These are phyloP conservation scores for Chlorospingus semifuscus DNA, from an alignment of 2,797 vertebrate genomes.

Conservation along the genomic window DNA sequence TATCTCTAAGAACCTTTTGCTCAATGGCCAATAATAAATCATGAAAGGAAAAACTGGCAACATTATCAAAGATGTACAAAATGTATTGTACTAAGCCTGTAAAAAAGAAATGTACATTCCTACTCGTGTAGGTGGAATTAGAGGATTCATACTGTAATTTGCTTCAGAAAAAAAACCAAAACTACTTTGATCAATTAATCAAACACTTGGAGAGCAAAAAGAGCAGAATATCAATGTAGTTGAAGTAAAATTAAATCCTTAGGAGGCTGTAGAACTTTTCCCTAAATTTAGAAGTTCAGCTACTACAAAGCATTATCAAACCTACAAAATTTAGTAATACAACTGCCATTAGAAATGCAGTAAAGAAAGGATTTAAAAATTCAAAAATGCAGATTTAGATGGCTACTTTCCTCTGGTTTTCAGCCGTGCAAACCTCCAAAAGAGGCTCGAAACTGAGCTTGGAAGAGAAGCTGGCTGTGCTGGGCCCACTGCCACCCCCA, in stretches of 20 bases:
- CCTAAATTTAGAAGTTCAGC: background rate
- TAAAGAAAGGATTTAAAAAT: background rate
- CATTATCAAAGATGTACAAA: background rate
- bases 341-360: background rate
- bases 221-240: background rate
- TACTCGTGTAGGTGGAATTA: background rate
- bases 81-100: background rate
- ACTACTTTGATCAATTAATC: background rate
- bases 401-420: background rate
- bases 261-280: background rate
- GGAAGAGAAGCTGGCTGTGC: background rate
- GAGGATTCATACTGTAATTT: background rate
- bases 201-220: background rate
- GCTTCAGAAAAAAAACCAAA: background rate
- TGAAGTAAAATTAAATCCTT: background rate
- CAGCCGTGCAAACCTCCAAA: background rate
- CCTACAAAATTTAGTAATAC: background rate
- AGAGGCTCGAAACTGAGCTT: background rate
- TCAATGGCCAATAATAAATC: background rate
- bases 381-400: background rate
- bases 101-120: background rate
- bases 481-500: rapidly evolving
- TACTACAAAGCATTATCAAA: background rate
- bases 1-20: background rate
- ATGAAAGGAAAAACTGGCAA: background rate